Percentiles rank a stretch among this genome's conserved stretches.
Evolutionary conservation across 2,797 vertebrate genomes (phyloP).

Genomic region (Chloroceryle amazona): DNA sequence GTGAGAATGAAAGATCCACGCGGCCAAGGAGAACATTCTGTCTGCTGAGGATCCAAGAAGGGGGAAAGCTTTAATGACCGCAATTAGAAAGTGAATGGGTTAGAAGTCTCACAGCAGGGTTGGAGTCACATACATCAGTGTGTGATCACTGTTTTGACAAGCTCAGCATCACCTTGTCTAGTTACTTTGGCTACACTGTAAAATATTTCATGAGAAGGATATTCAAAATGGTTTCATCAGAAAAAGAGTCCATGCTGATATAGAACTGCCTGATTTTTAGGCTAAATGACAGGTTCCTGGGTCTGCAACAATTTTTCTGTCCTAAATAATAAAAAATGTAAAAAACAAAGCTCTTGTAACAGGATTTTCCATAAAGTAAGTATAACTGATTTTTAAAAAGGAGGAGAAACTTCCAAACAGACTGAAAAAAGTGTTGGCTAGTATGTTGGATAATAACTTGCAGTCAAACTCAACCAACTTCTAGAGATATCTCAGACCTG

Average conservation of each 20-base stretch:
- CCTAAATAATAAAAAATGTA: conserved; percentile 28
- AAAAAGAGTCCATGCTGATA: not conserved
- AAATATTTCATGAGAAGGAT: not conserved
- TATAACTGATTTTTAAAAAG: conserved; percentile 6
- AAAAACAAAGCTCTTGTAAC: conserved; percentile 1
- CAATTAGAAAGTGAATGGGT: not conserved
- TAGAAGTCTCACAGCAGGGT: not conserved
- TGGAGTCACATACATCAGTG: not conserved
- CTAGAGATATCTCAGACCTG: conserved; percentile 36
- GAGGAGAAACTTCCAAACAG: conserved; percentile 12
- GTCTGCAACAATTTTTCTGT: conserved; percentile 24
- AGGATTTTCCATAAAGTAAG: conserved; percentile 42
- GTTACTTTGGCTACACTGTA: conserved; percentile 11
- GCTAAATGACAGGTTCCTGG: conserved; percentile 18
- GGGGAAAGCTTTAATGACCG: not conserved
- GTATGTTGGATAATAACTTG: conserved; percentile 27
- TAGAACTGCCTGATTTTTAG: not conserved
- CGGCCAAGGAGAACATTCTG: not conserved
- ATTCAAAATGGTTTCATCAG: not conserved
- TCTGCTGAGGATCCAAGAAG: not conserved
- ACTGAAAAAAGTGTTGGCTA: conserved; percentile 3
- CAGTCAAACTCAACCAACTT: conserved; percentile 24
- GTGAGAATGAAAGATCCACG: not conserved
- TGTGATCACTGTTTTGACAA: not conserved
- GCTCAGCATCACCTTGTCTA: not conserved